These are phyloP conservation scores for Myiagra hebetior DNA, from an alignment of 2,113 vertebrate genomes.

Conservation along the genomic window DNA sequence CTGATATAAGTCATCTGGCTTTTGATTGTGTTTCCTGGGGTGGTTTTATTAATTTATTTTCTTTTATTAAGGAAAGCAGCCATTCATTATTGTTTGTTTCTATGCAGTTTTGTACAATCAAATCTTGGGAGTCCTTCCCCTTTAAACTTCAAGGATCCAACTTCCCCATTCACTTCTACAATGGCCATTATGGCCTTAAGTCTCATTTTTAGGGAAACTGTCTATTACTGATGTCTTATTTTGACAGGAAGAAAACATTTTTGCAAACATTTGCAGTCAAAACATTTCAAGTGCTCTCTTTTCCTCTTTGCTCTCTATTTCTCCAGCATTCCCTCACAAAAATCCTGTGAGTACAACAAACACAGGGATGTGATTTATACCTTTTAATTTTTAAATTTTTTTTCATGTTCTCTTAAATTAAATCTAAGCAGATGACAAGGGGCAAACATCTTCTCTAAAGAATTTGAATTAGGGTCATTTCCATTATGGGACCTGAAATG, in stretches of 20 bases:
- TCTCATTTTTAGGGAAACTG: background rate
- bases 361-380: background rate
- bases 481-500: conserved; percentile 15
- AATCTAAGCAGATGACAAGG: background rate
- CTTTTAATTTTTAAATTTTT: background rate
- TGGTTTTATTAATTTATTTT: background rate
- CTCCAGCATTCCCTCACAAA: background rate
- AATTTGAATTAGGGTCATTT: conserved; percentile 2
- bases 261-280: background rate
- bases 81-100: fast-evolving
- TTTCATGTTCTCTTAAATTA: conserved; percentile 4
- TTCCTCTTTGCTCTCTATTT: background rate
- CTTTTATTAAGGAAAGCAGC: background rate
- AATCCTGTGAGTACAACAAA: background rate
- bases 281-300: background rate
- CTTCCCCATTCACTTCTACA: background rate
- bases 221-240: background rate
- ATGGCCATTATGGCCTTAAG: background rate
- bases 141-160: background rate
- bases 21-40: background rate
- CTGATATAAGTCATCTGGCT: background rate
- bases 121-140: background rate
- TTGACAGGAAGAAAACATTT: background rate
- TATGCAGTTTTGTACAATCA: background rate
- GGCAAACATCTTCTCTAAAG: background rate